A percentile compares a stretch with the other conserved stretches of the same genome.
Conservation (phyloP, 2,888 invertebrate genomes). For the Andrena praecox region DNA sequence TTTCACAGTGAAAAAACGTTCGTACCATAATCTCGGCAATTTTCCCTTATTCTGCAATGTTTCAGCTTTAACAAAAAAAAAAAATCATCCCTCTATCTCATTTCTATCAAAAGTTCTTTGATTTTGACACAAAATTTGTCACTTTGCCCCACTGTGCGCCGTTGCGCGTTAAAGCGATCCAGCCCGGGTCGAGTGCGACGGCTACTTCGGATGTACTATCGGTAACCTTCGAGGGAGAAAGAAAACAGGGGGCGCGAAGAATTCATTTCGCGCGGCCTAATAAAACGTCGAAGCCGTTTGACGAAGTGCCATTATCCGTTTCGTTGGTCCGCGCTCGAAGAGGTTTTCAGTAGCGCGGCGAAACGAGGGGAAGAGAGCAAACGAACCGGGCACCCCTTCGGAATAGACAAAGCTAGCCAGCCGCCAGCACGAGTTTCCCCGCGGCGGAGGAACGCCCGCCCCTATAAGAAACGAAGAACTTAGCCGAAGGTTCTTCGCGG, state of each 20-base stretch:
- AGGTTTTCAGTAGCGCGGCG: slow-evolving; percentile 10
- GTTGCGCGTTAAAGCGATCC: slow-evolving; percentile 25
- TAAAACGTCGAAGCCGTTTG: slow-evolving; percentile 14
- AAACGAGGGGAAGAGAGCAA: slow-evolving; percentile 15
- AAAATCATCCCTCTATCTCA: too few relatives aligned
- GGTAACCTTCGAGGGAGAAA: slow-evolving; percentile 2
- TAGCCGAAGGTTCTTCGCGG: slow-evolving; percentile 39
- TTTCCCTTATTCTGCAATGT: too few relatives aligned
- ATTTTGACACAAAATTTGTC: too few relatives aligned
- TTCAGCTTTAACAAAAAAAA: too few relatives aligned
- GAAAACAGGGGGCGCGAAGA: neutral
- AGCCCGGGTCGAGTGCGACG: slow-evolving; percentile 7
- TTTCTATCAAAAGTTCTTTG: too few relatives aligned
- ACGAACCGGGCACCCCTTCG: slow-evolving; percentile 9
- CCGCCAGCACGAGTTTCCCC: slow-evolving; percentile 35
- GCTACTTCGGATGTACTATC: slow-evolving; percentile 18
- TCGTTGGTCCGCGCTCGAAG: slow-evolving; percentile 21
- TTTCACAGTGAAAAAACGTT: too few relatives aligned
- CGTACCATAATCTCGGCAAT: too few relatives aligned
- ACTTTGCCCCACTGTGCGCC: too few relatives aligned
- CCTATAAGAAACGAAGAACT: slow-evolving; percentile 53
- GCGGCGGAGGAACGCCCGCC: neutral
- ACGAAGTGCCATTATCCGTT: slow-evolving; percentile 21
- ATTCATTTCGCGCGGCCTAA: slow-evolving; percentile 6
- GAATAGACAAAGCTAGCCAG: slow-evolving; percentile 30